Evolutionary conservation across 2,888 invertebrate species (phyloP), one percentile per base, ranked within the genome.

Genomic region (Choreutis nemorana): DNA sequence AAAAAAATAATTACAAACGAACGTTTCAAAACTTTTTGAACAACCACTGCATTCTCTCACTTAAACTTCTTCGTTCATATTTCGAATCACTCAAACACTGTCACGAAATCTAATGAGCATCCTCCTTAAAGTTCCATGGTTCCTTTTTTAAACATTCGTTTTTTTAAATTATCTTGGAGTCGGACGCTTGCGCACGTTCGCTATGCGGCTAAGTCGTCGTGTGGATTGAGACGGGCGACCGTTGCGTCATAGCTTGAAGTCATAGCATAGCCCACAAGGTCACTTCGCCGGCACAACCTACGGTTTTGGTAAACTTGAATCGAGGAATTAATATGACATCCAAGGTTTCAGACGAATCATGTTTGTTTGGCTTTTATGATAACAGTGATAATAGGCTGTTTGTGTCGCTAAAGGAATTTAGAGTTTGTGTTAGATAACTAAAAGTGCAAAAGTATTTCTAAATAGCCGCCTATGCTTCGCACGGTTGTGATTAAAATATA

Each of bases 191-290:
- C 60, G 60, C 71, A 57, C 63, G 50, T 48, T 51, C 55, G 58
- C 32, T 46, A n/a, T n/a, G n/a, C n/a, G 41, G 48, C 48, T 12
- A 26, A 15, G 14, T 46, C 40, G 45, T 45, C 55, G 55, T 45
- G 50, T 53, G 55, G 61, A 60, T 58, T 46, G 41, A 12, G 49
- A 57, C 59, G 59, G 48, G 51, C 48, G 45, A 37, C 8, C 44
- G 53, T 72, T 65, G 66, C 71, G 70, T 72, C 71, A 73, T 50
- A 40, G 40, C 44, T 18, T 18, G 5, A 18, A 5, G 14, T 14
- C 9, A n/a, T n/a, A n/a, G n/a, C n/a, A n/a, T n/a, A n/a, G n/a
- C n/a, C 42, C 44, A 37, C 62, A 61, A 63, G 62, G 65, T 37
- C 39, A 27, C 36, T n/a, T n/a, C n/a, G 39, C 31, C 36, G 35